phyloP scores from a whole-genome alignment of 1,140 invertebrate species.

The Apolygus lucorum region DNA sequence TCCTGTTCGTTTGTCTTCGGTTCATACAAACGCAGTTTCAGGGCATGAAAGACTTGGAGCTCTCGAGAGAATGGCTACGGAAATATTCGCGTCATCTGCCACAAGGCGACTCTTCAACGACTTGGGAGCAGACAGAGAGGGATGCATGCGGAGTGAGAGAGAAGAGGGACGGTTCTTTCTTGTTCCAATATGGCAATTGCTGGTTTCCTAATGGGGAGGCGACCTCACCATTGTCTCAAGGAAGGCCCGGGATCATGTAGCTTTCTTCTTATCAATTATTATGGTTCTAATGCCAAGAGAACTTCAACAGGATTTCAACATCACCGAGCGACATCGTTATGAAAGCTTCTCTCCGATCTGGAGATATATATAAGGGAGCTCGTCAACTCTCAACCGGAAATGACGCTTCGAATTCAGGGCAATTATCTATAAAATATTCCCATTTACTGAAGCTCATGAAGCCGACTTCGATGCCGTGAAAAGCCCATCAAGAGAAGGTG shows the following conservation, averaged over 20 bases:
- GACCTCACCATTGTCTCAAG: neutral
- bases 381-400: neutral
- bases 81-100: too few relatives aligned
- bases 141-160: too few relatives aligned
- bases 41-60: too few relatives aligned
- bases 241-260: neutral
- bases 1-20: too few relatives aligned
- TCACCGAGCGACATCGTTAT: neutral
- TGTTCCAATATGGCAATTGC: neutral
- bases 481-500: too few relatives aligned
- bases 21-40: too few relatives aligned
- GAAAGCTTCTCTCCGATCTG: neutral
- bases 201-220: neutral
- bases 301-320: constrained; percentile 1
- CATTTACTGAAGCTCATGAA: too few relatives aligned
- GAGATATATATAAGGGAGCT: too few relatives aligned
- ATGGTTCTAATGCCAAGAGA: neutral
- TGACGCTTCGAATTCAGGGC: neutral
- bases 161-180: neutral
- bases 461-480: too few relatives aligned
- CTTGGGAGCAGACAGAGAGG: too few relatives aligned
- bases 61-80: too few relatives aligned
- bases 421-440: neutral
- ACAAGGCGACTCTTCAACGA: too few relatives aligned
- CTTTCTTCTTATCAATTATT: constrained; percentile 2